Base-by-base conservation (phyloP, 2,797 vertebrate species). In the Danionella dracula region DNA sequence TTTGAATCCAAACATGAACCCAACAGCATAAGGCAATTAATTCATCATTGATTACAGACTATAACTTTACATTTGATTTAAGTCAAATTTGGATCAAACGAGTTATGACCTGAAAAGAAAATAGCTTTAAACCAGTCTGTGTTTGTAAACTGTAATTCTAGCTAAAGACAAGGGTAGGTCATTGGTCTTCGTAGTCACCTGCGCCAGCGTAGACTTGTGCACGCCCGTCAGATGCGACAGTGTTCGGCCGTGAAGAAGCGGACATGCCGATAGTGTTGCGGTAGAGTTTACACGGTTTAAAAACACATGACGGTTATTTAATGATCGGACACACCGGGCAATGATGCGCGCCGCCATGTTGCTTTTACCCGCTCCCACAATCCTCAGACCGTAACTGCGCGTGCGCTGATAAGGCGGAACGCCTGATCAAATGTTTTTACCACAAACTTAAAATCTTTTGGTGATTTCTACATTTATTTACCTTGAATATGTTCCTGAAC, bases 341-440 rank as follows among this genome's bases (percentile, higher is more conserved):
- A 91, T 82, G 86, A 89, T 86, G 86, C 88, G 88, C 76, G 83
- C 84, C 74, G 89, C 90, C 90, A 91, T 92, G 56, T 70, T 75
- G n/a, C 32, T 55, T 72, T 60, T 68, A 32, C 17, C 62, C 45
- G 7, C 20, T 77, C 83, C 88, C 90, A 85, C 76, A 48, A 74
- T 83, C 81, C 87, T 72, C 15, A 9, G 5, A 2, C 37, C 1
- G 1, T 4, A 2, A 13, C 5, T 16, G 7, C 62, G 54, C 41
- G 16, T 73, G 19, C 35, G 41, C 45, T n/a, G 8, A 4, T 8
- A 27, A 3, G 23, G 23, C 6, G 3, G 13, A 6, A 2, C 1
- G 10, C 19, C 1, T 8, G 10, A 27, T 27, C 6, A 3, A 6
- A 27, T 27, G 23, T 27, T n/a, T n/a, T n/a, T n/a, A n/a, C n/a